phyloP scores from a whole-genome alignment of 2,888 invertebrate genomes.

The Conus canariensis region DNA sequence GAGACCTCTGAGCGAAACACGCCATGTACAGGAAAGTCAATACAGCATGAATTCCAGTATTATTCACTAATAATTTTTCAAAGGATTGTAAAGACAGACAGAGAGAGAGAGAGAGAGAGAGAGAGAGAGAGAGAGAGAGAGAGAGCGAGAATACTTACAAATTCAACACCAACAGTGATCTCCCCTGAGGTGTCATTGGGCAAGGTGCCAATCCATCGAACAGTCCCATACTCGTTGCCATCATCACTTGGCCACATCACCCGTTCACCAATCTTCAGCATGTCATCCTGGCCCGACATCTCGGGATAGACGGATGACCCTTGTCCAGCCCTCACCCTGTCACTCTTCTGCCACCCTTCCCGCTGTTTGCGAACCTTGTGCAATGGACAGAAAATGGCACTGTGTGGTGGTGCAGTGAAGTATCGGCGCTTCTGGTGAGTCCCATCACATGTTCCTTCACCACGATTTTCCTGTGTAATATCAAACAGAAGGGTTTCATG shows the following conservation, averaged over 20 bases:
- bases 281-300: background rate
- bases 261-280: conserved; percentile 78
- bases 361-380: conserved; percentile 62
- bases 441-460: conserved; percentile 66
- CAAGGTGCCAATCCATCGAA: conserved; percentile 81
- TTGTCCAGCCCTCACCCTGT: conserved; percentile 45
- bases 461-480: conserved; percentile 25
- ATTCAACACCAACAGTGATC: conserved; percentile 82
- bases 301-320: conserved; percentile 34
- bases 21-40: too few relatives aligned
- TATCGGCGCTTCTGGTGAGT: conserved; percentile 59
- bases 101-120: too few relatives aligned
- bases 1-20: too few relatives aligned
- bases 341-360: conserved; percentile 47
- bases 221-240: conserved; percentile 80
- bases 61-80: too few relatives aligned
- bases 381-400: conserved; percentile 66
- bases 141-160: conserved; percentile 78
- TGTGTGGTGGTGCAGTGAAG: conserved; percentile 61
- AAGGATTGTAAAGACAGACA: too few relatives aligned
- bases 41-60: too few relatives aligned
- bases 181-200: conserved; percentile 78
- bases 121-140: too few relatives aligned
- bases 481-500: background rate
- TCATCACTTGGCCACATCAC: conserved; percentile 81